Evolutionary conservation across 2,113 vertebrate genomes (phyloP).

Genomic region (Macrotis lagotis): DNA sequence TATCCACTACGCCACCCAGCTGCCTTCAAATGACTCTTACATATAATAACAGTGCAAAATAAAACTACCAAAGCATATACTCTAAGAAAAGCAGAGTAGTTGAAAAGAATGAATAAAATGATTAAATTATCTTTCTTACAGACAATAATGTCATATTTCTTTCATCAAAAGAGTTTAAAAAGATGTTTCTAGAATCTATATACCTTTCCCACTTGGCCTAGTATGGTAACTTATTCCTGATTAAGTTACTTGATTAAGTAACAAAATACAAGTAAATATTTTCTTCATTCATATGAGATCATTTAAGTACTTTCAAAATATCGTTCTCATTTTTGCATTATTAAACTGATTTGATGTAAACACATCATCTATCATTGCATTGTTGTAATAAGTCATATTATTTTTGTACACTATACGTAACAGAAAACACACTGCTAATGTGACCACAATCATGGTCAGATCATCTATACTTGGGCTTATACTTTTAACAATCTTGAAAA

Average conservation of each 20-base stretch:
- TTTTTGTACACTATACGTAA: slow-evolving; percentile 7
- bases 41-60: neutral
- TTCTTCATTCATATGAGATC: slow-evolving; percentile 26
- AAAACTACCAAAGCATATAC: neutral
- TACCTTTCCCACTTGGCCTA: neutral
- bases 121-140: neutral
- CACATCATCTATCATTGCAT: neutral
- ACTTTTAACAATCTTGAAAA: neutral
- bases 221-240: neutral
- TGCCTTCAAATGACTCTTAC: neutral
- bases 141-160: neutral
- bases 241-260: slow-evolving; percentile 31
- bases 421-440: slow-evolving; percentile 15
- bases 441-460: neutral
- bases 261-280: neutral
- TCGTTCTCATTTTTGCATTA: neutral
- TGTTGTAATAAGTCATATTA: neutral
- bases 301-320: slow-evolving; percentile 31
- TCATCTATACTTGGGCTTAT: neutral
- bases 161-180: neutral
- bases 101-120: neutral
- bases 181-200: neutral
- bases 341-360: neutral
- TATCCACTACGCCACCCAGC: too few relatives aligned
- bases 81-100: neutral